A percentile compares a stretch with the other conserved stretches of the same genome.
Evolutionary conservation across 2,888 invertebrate genomes (phyloP).

Genomic region (Dolomedes plantarius): DNA sequence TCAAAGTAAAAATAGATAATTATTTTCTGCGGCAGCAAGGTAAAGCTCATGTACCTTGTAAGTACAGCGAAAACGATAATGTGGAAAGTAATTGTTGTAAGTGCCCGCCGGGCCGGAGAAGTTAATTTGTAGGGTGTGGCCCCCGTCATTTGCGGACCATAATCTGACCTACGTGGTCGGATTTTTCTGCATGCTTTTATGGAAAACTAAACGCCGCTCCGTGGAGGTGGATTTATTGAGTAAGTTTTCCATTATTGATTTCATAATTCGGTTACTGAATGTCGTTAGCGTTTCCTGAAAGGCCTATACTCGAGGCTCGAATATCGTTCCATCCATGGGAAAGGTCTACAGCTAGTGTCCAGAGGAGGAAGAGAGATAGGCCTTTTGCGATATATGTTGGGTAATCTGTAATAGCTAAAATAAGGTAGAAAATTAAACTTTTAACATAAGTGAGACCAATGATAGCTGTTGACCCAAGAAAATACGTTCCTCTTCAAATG

Average conservation of each 20-base stretch:
- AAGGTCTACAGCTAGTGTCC: no score
- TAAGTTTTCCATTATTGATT: constrained; percentile 67
- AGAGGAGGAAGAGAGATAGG: no score
- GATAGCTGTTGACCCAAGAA: no score
- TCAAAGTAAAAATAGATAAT: constrained; percentile 71
- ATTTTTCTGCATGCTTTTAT: constrained; percentile 40
- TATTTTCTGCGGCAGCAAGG: constrained; percentile 57
- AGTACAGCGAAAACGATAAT: constrained; percentile 72
- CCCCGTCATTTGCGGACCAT: constrained; percentile 64
- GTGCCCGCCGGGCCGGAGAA: constrained; percentile 57
- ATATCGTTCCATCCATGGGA: no score
- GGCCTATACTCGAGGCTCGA: not conserved
- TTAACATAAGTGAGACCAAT: no score
- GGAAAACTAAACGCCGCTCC: constrained; percentile 48
- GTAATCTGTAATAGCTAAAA: no score
- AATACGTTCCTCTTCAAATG: no score
- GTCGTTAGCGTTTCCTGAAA: not conserved
- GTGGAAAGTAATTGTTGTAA: constrained; percentile 71
- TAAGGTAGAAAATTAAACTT: no score
- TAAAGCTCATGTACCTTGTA: constrained; percentile 68
- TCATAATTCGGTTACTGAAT: constrained; percentile 28
- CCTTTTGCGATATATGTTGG: no score
- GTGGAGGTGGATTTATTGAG: constrained; percentile 57
- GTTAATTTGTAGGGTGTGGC: constrained; percentile 71
- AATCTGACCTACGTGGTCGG: constrained; percentile 68